A percentile compares a stretch with the other conserved stretches of the same genome.
Conservation (phyloP, 2,888 invertebrate species). For the Rotaria magnacalcarata region DNA sequence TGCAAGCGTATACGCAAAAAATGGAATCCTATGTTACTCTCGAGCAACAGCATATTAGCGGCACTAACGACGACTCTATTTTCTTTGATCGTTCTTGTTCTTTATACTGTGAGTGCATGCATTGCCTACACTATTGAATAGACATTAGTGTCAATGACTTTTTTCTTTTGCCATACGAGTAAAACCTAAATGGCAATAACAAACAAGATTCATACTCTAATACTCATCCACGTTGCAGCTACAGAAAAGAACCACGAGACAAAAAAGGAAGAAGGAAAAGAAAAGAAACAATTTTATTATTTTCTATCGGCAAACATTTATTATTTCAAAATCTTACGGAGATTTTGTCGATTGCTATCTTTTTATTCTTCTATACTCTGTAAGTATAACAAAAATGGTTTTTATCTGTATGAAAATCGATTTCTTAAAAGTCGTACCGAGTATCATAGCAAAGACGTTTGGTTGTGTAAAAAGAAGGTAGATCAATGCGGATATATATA, state of each 20-base stretch:
- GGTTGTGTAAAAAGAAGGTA: not conserved
- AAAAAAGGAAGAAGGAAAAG: not conserved
- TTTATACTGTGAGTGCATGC: not conserved
- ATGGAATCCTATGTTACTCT: not conserved
- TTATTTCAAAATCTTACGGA: not conserved
- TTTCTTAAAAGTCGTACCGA: not conserved
- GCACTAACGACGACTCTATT: not conserved
- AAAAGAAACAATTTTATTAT: not conserved
- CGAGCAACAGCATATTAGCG: not conserved
- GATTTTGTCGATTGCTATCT: not conserved
- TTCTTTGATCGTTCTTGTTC: not conserved
- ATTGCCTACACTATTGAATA: not conserved
- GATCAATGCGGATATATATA: not conserved
- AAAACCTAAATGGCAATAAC: not conserved
- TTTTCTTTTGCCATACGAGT: not conserved
- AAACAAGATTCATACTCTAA: not conserved
- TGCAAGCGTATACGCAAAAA: not conserved
- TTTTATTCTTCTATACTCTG: not conserved
- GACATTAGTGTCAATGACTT: not conserved
- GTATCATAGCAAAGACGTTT: not conserved
- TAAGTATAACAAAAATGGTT: not conserved
- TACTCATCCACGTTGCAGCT: not conserved
- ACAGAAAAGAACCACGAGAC: not conserved
- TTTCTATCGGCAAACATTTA: not conserved
- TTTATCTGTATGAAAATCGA: not conserved